Conservation (phyloP, 2,797 vertebrate species). For the Chaunax sp. region DNA sequence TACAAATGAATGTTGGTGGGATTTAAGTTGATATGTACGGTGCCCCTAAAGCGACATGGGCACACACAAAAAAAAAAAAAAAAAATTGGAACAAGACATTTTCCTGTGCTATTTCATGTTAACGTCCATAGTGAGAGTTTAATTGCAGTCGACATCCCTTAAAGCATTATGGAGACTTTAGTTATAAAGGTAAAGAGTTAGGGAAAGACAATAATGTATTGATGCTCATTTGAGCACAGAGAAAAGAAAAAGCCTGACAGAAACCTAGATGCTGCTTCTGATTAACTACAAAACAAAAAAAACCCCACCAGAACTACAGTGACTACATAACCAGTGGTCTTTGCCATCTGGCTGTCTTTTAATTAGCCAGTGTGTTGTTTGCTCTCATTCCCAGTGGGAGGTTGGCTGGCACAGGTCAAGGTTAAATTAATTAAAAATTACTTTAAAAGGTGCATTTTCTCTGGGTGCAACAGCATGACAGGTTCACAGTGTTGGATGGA, state of each 20-base stretch:
- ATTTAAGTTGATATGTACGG: too few relatives aligned
- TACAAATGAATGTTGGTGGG: not conserved
- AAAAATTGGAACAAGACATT: too few relatives aligned
- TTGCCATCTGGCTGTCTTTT: constrained; percentile 37
- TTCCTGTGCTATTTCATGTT: too few relatives aligned
- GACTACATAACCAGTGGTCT: constrained; percentile 27
- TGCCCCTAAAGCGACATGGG: too few relatives aligned
- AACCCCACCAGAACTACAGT: too few relatives aligned
- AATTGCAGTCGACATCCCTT: not conserved
- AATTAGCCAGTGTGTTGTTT: constrained; percentile 43
- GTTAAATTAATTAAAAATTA: constrained; percentile 38
- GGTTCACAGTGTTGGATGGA: constrained; percentile 11
- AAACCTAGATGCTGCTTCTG: not conserved
- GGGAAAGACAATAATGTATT: too few relatives aligned
- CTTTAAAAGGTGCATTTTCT: constrained; percentile 26
- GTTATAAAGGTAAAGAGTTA: not conserved
- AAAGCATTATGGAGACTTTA: not conserved
- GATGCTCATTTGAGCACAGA: not conserved
- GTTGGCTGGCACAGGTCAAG: constrained; percentile 33
- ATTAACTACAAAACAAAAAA: constrained; percentile 17
- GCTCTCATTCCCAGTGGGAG: constrained; percentile 31
- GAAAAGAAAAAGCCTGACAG: not conserved
- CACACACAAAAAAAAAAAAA: too few relatives aligned
- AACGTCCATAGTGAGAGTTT: not conserved
- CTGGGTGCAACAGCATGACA: constrained; percentile 4